These are phyloP conservation scores for Eriocheir sinensis DNA, from an alignment of 1,140 invertebrate species.

Conservation along the genomic window DNA sequence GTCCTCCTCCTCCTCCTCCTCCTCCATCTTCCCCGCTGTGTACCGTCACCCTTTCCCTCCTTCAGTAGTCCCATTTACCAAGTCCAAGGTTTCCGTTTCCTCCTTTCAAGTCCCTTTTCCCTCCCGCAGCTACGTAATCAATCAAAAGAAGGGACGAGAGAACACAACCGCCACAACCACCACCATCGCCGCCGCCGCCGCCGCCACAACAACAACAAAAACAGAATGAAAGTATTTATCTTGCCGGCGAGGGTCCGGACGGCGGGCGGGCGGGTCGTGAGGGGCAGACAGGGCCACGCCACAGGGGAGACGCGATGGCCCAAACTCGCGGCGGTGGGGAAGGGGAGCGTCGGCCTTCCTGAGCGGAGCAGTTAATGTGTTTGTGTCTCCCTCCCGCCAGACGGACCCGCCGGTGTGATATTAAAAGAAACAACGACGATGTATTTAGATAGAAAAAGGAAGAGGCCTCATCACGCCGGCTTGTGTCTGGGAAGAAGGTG, in stretches of 20 bases:
- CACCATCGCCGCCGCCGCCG: background rate
- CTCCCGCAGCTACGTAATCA: background rate
- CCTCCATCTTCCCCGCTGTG: too few species aligned
- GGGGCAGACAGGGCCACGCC: background rate
- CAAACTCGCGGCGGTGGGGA: background rate
- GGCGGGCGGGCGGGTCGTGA: background rate
- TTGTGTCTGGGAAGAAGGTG: background rate
- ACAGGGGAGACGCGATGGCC: background rate
- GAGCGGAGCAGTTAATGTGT: background rate
- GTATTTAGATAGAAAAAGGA: conserved; percentile 10
- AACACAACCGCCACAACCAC: background rate
- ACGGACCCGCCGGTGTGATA: background rate
- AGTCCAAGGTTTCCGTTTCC: background rate
- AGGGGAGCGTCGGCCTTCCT: background rate
- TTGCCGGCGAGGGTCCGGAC: background rate
- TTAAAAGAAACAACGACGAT: conserved; percentile 17
- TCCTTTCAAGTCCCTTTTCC: background rate
- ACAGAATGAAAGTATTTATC: conserved; percentile 26
- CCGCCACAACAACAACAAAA: background rate
- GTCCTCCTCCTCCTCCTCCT: too few species aligned
- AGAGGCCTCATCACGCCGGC: background rate
- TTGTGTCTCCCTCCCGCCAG: background rate
- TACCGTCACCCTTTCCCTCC: background rate
- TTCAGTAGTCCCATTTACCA: background rate
- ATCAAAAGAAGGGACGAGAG: background rate